Base-by-base conservation (phyloP, 2,113 vertebrate species). In the Burhinus oedicnemus region DNA sequence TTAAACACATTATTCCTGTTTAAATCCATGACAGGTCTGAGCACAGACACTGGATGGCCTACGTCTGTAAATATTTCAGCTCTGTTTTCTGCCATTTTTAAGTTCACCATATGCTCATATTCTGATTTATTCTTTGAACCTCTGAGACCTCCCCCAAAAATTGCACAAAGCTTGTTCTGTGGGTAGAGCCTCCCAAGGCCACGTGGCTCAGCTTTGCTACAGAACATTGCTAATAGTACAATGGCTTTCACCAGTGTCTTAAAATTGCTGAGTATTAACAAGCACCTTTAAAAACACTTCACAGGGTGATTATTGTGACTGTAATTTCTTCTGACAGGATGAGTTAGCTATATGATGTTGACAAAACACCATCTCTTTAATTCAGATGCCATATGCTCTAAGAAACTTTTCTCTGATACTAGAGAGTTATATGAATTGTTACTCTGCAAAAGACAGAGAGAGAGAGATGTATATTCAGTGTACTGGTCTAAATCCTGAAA, bases 241-340 rank as follows among this genome's bases (percentile, higher is more conserved):
- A 57, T 36, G 40, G 74, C 47, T 34, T 75, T 85, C 77, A 95
- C 20, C 81, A 85, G 42, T 58, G 54, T 62, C 70, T 94, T 91
- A 93, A 83, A 85, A 87, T 49, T 91, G 55, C 54, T 42, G 22
- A 89, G 20, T 65, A 89, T 72, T 87, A 95, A 81, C 34, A 91
- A 95, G 78, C 83, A 96, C 66, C 93, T 82, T 95, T 80, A 65
- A 91, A 91, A 93, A 44, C 45, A 55, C 4, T 80, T 93, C 62
- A 61, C 80, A 84, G 29, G 70, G n/a, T 36, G 36, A 69, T 87
- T 91, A 87, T n/a, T 69, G 36, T 52, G 26, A 64, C 58, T 89
- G 47, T 40, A 84, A 55, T 87, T 91, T 89, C 77, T 92, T 69
- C 74, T 89, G 77, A 76, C 42, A 79, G 58, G 52, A 17, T 79